These are phyloP conservation scores for Drosophila robusta DNA, from an alignment of 2,888 invertebrate species.

Conservation along the genomic window DNA sequence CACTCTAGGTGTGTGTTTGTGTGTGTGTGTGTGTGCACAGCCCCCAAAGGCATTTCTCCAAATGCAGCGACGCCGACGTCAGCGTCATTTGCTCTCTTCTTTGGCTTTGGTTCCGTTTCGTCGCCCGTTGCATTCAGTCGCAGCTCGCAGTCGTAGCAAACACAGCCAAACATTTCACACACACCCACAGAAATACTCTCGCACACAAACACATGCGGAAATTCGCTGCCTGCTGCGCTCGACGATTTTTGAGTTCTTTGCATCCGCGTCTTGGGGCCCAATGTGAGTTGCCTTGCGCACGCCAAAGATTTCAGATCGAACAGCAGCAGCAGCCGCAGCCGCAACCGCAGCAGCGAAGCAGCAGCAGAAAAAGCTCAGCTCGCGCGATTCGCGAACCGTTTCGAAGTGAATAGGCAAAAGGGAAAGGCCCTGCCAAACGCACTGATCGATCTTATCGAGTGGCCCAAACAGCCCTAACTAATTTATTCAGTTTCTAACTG, in stretches of 20 bases:
- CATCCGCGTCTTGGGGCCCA: conserved; percentile 77
- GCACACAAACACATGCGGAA: conserved; percentile 26
- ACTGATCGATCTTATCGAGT: conserved; percentile 24
- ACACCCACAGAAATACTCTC: conserved; percentile 16
- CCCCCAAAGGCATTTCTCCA: conserved; percentile 81
- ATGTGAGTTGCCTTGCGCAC: conserved; percentile 81
- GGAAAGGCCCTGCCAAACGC: conserved; percentile 13
- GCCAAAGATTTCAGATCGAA: conserved; percentile 80
- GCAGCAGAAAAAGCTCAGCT: conserved; percentile 63
- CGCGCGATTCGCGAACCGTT: conserved; percentile 48
- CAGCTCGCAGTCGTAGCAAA: conserved; percentile 47
- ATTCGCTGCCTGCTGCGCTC: conserved; percentile 54
- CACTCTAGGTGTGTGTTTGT: conserved; percentile 14
- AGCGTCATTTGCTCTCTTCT: conserved; percentile 47
- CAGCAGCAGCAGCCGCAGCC: conserved; percentile 47
- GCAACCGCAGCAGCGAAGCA: conserved; percentile 12
- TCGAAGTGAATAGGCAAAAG: conserved; percentile 7
- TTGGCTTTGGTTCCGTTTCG: conserved; percentile 66
- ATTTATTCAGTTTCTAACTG: not conserved
- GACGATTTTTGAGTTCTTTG: conserved; percentile 73
- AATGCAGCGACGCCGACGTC: conserved; percentile 62
- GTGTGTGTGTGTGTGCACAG: conserved; percentile 54
- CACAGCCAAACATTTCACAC: conserved; percentile 62
- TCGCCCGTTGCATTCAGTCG: conserved; percentile 61
- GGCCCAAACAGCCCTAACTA: not conserved